Evolutionary conservation across 2,888 invertebrate genomes (phyloP).

Genomic region (Dryococelus australis): DNA sequence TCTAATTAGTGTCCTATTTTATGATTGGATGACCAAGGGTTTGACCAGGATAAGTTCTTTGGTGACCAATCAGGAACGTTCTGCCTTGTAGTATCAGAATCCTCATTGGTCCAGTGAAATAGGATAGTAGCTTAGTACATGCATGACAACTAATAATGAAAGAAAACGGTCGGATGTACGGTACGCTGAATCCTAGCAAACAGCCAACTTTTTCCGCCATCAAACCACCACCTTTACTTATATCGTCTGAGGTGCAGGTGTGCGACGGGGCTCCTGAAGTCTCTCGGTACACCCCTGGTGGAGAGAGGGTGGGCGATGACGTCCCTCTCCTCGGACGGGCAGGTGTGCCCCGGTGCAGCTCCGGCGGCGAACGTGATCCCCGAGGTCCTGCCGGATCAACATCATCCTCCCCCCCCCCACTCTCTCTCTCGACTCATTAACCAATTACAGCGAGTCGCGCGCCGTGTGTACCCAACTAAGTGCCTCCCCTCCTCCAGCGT

Average conservation of each 20-base stretch:
- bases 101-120: too few species aligned
- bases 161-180: too few species aligned
- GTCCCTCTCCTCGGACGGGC: background rate
- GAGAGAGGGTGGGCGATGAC: background rate
- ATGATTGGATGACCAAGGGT: too few species aligned
- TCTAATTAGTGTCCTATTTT: too few species aligned
- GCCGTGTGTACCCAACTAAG: conserved; percentile 9
- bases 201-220: too few species aligned
- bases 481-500: background rate
- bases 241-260: background rate
- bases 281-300: background rate
- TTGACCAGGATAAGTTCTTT: too few species aligned
- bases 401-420: background rate
- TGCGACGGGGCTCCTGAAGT: background rate
- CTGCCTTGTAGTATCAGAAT: too few species aligned
- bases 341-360: background rate
- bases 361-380: background rate
- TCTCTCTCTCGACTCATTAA: background rate
- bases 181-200: too few species aligned
- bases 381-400: background rate
- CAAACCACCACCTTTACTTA: too few species aligned
- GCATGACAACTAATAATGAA: too few species aligned
- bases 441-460: background rate
- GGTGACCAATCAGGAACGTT: too few species aligned
- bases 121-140: too few species aligned